Evolutionary conservation across 2,113 vertebrate species (phyloP), one percentile per base, ranked within the genome.

Genomic region (Tetrao urogallus): DNA sequence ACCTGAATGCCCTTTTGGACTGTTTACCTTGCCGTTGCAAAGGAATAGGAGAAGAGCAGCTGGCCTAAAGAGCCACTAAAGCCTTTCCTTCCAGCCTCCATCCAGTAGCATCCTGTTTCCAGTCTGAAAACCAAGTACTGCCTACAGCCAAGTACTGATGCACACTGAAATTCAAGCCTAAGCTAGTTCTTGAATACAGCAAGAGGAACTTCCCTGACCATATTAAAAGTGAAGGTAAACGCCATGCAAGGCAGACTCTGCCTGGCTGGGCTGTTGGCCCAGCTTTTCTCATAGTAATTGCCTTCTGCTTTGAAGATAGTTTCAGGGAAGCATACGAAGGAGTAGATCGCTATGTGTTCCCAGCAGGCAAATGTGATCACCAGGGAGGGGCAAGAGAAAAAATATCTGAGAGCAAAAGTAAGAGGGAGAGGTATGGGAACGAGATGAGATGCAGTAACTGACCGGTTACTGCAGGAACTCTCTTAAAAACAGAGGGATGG

Each of bases 261-360:
- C 67, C 58, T n/a, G 40, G 17, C 0, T 76, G 32, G 63, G 75
- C 58, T 91, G 32, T 13, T 76, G 82, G 75, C 64, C 54, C 20
- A 36, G 74, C 69, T 80, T 66, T 48, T 38, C 57, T 91, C 56
- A 40, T 70, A 70, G 34, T 78, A 79, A 70, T 38, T 76, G 82
- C 45, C 40, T 88, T 79, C 65, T 63, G 60, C 78, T 94, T 88
- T 91, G 88, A 91, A 95, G 79, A 6, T 11, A 54, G 66, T 91
- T 69, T 77, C 79, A 79, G 0, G 2, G 56, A 82, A 65, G 61
- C 50, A 10, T 36, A 60, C 43, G 61, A 89, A 79, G 71, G 54
- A 82, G 71, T 66, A 30, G 34, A 85, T 78, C 63, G 36, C 45
- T 27, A n/a, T 8, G 18, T 19, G 34, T 48, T 43, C 64, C 72